Conservation (phyloP, 2,888 invertebrate genomes). For the Eustalomyia histrio region DNA sequence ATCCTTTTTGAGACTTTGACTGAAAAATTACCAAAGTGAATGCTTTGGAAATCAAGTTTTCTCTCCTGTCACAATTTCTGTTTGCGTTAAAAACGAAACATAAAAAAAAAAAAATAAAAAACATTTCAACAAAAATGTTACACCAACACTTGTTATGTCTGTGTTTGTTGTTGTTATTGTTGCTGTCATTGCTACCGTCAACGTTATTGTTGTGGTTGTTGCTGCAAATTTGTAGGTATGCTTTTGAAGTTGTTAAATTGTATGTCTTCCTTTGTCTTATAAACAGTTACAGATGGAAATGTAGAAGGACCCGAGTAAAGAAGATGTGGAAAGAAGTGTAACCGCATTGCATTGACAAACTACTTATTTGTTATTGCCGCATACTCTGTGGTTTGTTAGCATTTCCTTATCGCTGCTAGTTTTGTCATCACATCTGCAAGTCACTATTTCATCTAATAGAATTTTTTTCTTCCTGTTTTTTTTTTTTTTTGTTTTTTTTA, state of each 20-base stretch:
- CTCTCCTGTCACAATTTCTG: neutral
- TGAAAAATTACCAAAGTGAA: neutral
- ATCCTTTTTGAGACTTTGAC: neutral
- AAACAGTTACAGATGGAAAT: neutral
- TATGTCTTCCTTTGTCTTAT: neutral
- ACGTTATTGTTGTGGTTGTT: neutral
- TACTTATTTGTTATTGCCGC: too few relatives aligned
- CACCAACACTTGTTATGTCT: constrained; percentile 13
- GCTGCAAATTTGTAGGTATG: neutral
- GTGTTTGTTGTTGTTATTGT: neutral
- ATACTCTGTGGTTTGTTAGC: too few relatives aligned
- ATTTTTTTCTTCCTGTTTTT: neutral
- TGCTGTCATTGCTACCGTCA: neutral
- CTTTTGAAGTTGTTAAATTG: neutral
- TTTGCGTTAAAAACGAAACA: neutral
- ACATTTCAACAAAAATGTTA: constrained; percentile 11
- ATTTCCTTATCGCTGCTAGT: neutral
- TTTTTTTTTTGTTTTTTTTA: constrained; percentile 9
- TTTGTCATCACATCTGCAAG: neutral
- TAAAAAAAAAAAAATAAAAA: neutral
- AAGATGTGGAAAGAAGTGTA: too few relatives aligned
- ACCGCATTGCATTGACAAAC: too few relatives aligned
- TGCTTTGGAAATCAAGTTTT: constrained; percentile 9
- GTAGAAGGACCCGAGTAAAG: neutral
- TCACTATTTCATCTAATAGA: neutral